Percentiles rank a stretch among this genome's conserved stretches.
phyloP scores from a whole-genome alignment of 2,888 invertebrate species.

The Gerris lacustris region DNA sequence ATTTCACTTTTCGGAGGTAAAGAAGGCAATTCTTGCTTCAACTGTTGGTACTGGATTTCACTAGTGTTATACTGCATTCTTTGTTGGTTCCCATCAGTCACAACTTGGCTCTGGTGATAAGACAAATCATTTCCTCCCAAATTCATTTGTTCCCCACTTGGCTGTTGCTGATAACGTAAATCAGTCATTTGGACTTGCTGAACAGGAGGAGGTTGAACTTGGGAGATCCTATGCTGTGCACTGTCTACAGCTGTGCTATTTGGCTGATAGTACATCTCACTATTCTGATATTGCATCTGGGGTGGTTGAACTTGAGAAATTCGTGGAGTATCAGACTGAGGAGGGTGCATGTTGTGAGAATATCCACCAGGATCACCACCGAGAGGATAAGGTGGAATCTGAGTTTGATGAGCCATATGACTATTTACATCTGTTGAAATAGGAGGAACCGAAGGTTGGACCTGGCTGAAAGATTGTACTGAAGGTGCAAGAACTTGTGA shows the following conservation, averaged over 20 bases:
- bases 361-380: not conserved
- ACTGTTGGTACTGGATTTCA: not conserved
- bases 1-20: not conserved
- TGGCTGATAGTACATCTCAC: not conserved
- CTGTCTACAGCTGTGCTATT: not conserved
- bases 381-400: not conserved
- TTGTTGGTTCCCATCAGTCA: not conserved
- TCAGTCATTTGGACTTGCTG: not conserved
- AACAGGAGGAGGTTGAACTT: slow-evolving; percentile 11
- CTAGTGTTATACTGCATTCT: not conserved
- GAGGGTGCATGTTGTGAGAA: not conserved
- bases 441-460: not conserved
- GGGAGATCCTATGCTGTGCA: slow-evolving; percentile 17
- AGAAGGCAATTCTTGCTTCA: not conserved
- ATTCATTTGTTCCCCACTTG: slow-evolving; percentile 35
- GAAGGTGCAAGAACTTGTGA: not conserved
- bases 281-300: not conserved
- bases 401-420: not conserved
- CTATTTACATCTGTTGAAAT: not conserved
- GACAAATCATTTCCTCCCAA: slow-evolving; percentile 30
- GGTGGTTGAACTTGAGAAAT: slow-evolving; percentile 12
- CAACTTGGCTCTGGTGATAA: slow-evolving; percentile 6
- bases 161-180: slow-evolving; percentile 31
- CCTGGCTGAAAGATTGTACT: not conserved
- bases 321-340: not conserved